Percentiles rank a stretch among this genome's conserved stretches.
Evolutionary conservation across 2,797 vertebrate species (phyloP).

Genomic region (Cyprinella venusta): DNA sequence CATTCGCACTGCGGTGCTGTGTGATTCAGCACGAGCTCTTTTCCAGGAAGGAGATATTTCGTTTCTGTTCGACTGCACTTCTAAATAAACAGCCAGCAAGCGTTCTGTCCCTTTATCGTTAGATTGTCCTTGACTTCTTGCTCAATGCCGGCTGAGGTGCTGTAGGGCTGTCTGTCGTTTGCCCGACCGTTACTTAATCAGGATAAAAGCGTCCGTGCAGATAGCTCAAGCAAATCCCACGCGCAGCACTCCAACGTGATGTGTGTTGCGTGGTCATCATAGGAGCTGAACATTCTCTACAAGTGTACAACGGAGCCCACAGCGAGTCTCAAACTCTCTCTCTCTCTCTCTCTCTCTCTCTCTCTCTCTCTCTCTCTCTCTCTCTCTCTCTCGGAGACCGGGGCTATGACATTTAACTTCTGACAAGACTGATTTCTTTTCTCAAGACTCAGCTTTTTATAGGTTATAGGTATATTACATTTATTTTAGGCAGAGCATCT

Average conservation of each 20-base stretch:
- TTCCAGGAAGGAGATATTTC: slow-evolving; percentile 22
- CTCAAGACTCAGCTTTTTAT: neutral
- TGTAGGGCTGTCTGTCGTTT: neutral
- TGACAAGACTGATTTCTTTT: neutral
- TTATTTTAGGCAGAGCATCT: neutral
- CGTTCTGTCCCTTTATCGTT: neutral
- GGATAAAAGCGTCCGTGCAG: slow-evolving; percentile 29
- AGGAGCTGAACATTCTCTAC: slow-evolving; percentile 5
- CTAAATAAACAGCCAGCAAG: slow-evolving; percentile 24
- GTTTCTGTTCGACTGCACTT: slow-evolving; percentile 1
- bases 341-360: neutral
- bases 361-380: too few relatives aligned
- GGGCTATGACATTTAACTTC: neutral
- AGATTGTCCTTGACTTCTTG: slow-evolving; percentile 1
- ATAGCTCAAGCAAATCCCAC: slow-evolving; percentile 15
- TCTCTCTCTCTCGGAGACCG: too few relatives aligned
- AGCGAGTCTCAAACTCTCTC: neutral
- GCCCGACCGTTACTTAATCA: slow-evolving; percentile 25
- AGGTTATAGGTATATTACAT: neutral
- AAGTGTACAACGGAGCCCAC: neutral
- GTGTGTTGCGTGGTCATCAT: neutral
- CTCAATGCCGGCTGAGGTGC: neutral
- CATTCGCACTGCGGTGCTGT: slow-evolving; percentile 25
- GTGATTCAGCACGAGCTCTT: neutral
- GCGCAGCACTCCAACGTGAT: neutral